A percentile compares a stretch with the other conserved stretches of the same genome.
These are phyloP conservation scores for Pristionchus entomophagus DNA, from an alignment of 2,888 invertebrate species.

Conservation along the genomic window DNA sequence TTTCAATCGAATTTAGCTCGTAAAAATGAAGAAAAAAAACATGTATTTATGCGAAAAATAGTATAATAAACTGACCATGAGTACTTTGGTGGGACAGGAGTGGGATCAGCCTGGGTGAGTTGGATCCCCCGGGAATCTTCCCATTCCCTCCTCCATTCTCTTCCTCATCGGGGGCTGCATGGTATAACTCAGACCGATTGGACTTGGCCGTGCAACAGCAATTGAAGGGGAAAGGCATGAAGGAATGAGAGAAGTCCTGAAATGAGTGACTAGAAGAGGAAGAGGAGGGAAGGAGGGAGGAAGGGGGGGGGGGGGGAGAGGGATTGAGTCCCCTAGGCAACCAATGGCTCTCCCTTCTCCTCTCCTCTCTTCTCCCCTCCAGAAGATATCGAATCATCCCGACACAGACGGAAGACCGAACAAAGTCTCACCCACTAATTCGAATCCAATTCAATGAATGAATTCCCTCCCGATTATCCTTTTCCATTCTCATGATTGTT, in stretches of 20 bases:
- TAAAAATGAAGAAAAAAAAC: too few relatives aligned
- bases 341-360: neutral
- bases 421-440: conserved; percentile 3
- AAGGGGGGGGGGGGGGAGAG: neutral
- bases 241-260: neutral
- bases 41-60: too few relatives aligned
- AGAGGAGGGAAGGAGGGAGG: neutral
- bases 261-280: neutral
- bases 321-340: conserved; percentile 23
- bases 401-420: neutral
- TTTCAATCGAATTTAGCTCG: neutral
- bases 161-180: conserved; percentile 31
- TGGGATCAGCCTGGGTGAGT: too few relatives aligned
- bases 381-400: conserved; percentile 5
- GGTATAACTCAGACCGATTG: conserved; percentile 38
- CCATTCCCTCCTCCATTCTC: neutral
- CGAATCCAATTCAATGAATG: neutral
- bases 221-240: conserved; percentile 48
- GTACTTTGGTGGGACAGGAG: conserved; percentile 8
- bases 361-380: neutral
- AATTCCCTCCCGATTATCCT: neutral
- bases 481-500: neutral
- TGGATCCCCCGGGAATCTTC: neutral
- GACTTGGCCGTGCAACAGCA: conserved; percentile 32
- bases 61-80: conserved; percentile 2